Evolutionary conservation across 1,140 invertebrate genomes (phyloP).

Genomic region (Apis dorsata): DNA sequence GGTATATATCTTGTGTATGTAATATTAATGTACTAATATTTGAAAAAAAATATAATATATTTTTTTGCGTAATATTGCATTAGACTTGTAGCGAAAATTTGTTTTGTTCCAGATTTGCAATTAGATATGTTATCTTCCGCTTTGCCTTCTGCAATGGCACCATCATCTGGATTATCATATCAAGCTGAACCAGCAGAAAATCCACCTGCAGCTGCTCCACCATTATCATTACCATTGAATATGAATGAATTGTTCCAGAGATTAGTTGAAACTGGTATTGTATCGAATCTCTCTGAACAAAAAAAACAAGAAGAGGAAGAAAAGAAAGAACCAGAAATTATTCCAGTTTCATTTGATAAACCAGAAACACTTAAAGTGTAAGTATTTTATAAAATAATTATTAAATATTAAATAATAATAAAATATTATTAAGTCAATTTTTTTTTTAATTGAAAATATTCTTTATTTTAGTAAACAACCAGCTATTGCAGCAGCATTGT

Average conservation of each 20-base stretch:
- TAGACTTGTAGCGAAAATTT: slow-evolving; percentile 52
- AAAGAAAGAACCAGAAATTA: slow-evolving; percentile 80
- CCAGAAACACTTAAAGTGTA: slow-evolving; percentile 89
- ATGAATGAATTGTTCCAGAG: slow-evolving; percentile 92
- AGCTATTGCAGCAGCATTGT: slow-evolving; percentile 85
- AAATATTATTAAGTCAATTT: neutral
- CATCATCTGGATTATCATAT: slow-evolving; percentile 81
- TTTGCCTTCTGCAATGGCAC: slow-evolving; percentile 82
- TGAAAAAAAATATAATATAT: neutral
- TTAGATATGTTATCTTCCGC: slow-evolving; percentile 84
- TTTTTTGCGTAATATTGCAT: slow-evolving; percentile 31
- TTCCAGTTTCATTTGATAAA: slow-evolving; percentile 84
- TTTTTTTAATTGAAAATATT: neutral
- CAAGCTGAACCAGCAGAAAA: slow-evolving; percentile 76
- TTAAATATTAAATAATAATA: too few species aligned
- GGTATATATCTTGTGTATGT: neutral
- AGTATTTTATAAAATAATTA: too few species aligned
- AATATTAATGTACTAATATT: neutral
- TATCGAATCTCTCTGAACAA: slow-evolving; percentile 80
- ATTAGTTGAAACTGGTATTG: slow-evolving; percentile 91
- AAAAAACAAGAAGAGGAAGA: slow-evolving; percentile 77
- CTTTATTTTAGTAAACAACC: slow-evolving; percentile 82
- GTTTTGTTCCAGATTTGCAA: slow-evolving; percentile 70
- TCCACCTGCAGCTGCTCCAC: slow-evolving; percentile 69
- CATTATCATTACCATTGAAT: slow-evolving; percentile 81